These are phyloP conservation scores for Brachionus rotundiformis DNA, from an alignment of 1,140 invertebrate species.

Conservation along the genomic window DNA sequence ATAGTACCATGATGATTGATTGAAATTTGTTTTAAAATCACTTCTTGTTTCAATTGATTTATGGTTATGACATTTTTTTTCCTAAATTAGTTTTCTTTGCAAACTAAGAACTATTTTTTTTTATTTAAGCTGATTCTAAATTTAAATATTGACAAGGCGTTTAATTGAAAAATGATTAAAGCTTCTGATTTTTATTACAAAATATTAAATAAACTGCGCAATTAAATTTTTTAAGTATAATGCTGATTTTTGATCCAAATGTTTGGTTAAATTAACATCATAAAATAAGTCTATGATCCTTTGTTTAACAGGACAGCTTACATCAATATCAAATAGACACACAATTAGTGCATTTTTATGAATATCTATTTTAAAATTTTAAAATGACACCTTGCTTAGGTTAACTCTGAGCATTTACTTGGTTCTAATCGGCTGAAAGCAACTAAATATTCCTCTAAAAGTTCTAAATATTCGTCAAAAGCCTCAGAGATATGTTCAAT, in stretches of 20 bases:
- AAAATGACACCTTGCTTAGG: not conserved
- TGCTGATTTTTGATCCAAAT: not conserved
- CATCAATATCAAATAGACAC: not conserved
- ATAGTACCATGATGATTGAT: not conserved
- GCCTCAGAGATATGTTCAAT: too few species aligned
- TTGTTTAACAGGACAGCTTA: not conserved
- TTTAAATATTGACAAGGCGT: not conserved
- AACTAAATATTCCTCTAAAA: not conserved
- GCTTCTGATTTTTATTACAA: not conserved
- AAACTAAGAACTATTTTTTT: not conserved
- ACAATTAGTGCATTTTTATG: not conserved
- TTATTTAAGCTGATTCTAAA: not conserved
- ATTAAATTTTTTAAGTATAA: not conserved
- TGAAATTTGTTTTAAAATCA: conserved; percentile 9
- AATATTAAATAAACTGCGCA: not conserved
- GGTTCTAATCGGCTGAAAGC: not conserved
- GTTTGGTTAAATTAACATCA: not conserved
- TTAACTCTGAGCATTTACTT: not conserved
- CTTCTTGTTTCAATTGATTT: conserved; percentile 15
- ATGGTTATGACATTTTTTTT: conserved; percentile 14
- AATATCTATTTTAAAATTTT: not conserved
- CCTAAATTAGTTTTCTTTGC: not conserved
- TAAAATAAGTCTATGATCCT: not conserved
- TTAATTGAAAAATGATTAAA: not conserved
- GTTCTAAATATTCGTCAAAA: not conserved